Conservation (phyloP, 2,113 vertebrate genomes). For the Australoheros scitulus region DNA sequence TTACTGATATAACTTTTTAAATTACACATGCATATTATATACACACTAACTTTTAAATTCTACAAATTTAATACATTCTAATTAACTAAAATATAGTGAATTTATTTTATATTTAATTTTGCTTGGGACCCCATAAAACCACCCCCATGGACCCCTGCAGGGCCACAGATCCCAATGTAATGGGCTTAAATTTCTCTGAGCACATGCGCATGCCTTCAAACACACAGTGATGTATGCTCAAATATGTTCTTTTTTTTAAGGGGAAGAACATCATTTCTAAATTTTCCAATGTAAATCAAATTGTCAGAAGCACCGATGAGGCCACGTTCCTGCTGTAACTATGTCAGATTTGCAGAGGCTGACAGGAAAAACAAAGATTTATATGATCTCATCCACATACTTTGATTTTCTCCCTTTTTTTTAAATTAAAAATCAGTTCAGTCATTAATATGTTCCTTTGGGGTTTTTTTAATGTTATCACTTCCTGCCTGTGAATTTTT, state of each 20-base stretch:
- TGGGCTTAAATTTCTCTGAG: conserved; percentile 64
- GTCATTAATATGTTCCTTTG: no score
- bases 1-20: conserved; percentile 18
- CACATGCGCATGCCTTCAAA: conserved; percentile 55
- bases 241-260: background rate
- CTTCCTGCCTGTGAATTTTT: background rate
- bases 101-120: conserved; percentile 42
- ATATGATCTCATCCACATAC: background rate
- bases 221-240: conserved; percentile 7
- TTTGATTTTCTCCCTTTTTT: background rate
- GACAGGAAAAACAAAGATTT: background rate
- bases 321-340: background rate
- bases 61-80: background rate
- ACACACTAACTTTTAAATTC: background rate
- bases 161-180: conserved; percentile 51
- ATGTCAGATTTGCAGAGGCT: background rate
- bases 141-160: conserved; percentile 53
- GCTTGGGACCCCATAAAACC: conserved; percentile 43
- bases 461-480: background rate
- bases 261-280: conserved; percentile 12
- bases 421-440: background rate
- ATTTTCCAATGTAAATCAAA: background rate
- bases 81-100: conserved; percentile 1
- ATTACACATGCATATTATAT: background rate
- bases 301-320: background rate